Evolutionary conservation across 2,888 invertebrate genomes (phyloP).

Genomic region (Cryptocephalus moraei): DNA sequence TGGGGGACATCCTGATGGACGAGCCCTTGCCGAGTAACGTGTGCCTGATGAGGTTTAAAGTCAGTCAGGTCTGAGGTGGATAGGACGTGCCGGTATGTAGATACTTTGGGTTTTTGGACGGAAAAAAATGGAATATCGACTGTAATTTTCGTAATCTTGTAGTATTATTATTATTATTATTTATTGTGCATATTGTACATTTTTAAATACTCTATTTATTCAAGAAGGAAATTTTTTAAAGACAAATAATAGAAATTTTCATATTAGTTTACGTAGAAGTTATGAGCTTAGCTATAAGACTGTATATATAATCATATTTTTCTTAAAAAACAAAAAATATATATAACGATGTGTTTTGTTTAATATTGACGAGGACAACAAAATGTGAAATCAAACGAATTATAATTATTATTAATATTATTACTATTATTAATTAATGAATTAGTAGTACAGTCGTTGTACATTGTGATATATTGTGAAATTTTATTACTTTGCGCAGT

Average conservation of each 20-base stretch:
- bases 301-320: constrained; percentile 26
- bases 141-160: not conserved
- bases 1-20: too few relatives aligned
- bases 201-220: constrained; percentile 24
- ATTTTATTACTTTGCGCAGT: constrained; percentile 12
- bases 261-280: constrained; percentile 11
- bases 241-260: constrained; percentile 18
- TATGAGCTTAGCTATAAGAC: constrained; percentile 28
- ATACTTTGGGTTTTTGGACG: too few relatives aligned
- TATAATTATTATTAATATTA: constrained; percentile 9
- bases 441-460: constrained; percentile 28
- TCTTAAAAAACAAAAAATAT: constrained; percentile 14
- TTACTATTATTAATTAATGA: too few relatives aligned
- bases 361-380: constrained; percentile 4
- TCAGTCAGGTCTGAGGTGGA: constrained; percentile 18
- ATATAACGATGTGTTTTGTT: constrained; percentile 6
- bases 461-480: constrained; percentile 31
- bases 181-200: constrained; percentile 18
- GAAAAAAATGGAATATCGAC: too few relatives aligned
- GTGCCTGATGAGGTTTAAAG: constrained; percentile 10
- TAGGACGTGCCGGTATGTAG: too few relatives aligned
- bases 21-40: not conserved
- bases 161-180: constrained; percentile 9
- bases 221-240: constrained; percentile 15
- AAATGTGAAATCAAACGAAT: constrained; percentile 23